Evolutionary conservation across 1,140 invertebrate genomes (phyloP).

Genomic region (Archegozetes longisetosus): DNA sequence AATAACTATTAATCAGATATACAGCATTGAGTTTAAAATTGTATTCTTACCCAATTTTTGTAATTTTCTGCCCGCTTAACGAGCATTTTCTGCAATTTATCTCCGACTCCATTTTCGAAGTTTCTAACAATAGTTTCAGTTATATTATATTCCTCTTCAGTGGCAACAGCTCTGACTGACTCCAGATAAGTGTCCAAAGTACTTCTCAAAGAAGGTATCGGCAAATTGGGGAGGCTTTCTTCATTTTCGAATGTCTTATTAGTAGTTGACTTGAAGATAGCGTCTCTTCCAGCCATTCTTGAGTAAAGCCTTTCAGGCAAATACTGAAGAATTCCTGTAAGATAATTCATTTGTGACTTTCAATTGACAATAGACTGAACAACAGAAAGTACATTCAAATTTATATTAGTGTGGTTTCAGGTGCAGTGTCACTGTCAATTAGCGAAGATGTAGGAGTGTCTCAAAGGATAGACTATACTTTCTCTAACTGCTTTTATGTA

Average conservation of each 20-base stretch:
- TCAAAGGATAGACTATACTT: too few species aligned
- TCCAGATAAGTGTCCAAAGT: conserved; percentile 31
- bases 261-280: not conserved
- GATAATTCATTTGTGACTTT: not conserved
- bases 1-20: not conserved
- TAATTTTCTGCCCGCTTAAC: not conserved
- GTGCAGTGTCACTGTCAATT: too few species aligned
- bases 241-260: conserved; percentile 23
- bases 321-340: not conserved
- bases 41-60: conserved; percentile 6
- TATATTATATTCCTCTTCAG: conserved; percentile 27
- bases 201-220: conserved; percentile 23
- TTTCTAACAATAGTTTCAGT: conserved; percentile 28
- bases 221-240: conserved; percentile 19
- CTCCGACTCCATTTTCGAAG: conserved; percentile 29
- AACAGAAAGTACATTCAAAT: too few species aligned
- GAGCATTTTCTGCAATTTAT: conserved; percentile 24
- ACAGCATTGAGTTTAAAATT: not conserved
- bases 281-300: conserved; percentile 2
- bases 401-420: too few species aligned
- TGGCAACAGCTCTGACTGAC: conserved; percentile 28
- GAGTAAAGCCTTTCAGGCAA: not conserved
- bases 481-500: too few species aligned
- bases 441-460: too few species aligned
- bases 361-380: too few species aligned